Evolutionary conservation across 2,113 vertebrate genomes (phyloP).

Genomic region (Murina feae): DNA sequence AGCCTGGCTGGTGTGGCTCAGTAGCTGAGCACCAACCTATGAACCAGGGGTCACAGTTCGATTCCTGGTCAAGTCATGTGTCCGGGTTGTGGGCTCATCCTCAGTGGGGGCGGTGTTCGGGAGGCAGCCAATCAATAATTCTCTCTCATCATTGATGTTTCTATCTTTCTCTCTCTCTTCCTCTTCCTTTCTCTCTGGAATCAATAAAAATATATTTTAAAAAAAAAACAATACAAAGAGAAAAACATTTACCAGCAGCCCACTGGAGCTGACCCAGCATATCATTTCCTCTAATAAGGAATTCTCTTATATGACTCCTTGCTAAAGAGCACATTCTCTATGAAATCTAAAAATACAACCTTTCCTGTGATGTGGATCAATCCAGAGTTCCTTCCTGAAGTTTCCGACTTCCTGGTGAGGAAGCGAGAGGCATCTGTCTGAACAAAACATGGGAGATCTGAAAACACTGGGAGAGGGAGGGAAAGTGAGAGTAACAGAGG

Average conservation of each 20-base stretch:
- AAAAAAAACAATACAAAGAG: no score
- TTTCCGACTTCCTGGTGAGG: conserved; percentile 30
- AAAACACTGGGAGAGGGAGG: not conserved
- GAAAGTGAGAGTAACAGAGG: not conserved
- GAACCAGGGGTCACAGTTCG: no score
- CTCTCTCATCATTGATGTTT: no score
- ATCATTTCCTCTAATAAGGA: not conserved
- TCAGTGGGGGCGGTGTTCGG: no score
- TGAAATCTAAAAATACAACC: not conserved
- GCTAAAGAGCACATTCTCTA: not conserved
- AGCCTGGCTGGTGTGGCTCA: no score
- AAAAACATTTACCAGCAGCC: not conserved
- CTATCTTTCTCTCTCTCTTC: no score
- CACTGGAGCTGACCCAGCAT: fast-evolving
- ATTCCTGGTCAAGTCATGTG: no score
- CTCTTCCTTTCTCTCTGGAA: no score
- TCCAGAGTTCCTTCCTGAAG: conserved; percentile 61
- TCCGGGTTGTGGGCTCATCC: no score
- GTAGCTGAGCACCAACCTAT: no score
- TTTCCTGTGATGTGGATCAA: not conserved
- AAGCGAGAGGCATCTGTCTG: not conserved
- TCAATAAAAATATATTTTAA: no score
- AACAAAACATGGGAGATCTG: conserved; percentile 24
- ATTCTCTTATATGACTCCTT: not conserved
- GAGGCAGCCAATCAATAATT: no score